Evolutionary conservation across 2,113 vertebrate species (phyloP).

Genomic region (Seriola dumerili): DNA sequence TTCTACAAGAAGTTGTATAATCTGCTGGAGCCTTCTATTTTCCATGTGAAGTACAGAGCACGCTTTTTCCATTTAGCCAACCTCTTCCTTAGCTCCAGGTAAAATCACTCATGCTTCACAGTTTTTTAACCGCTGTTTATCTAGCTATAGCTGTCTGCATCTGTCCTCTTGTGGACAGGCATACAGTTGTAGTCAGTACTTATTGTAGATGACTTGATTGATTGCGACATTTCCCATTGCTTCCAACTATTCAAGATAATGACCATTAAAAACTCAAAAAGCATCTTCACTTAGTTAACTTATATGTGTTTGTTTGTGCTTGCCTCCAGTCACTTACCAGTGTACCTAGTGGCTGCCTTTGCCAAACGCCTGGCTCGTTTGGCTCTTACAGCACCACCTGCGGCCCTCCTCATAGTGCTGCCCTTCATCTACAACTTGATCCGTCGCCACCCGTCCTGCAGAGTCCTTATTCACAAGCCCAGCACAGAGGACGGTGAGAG

Average conservation of each 20-base stretch:
- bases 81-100: constrained; percentile 96
- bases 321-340: constrained; percentile 89
- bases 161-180: not conserved
- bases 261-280: not conserved
- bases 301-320: constrained; percentile 6
- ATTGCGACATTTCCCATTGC: not conserved
- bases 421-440: constrained; percentile 96
- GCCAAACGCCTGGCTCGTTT: constrained; percentile 92
- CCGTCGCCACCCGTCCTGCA: constrained; percentile 91
- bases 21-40: constrained; percentile 92
- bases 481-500: constrained; percentile 71
- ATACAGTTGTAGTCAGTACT: not conserved
- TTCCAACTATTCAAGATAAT: not conserved
- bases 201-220: not conserved
- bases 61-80: constrained; percentile 94
- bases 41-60: constrained; percentile 94
- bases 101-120: constrained; percentile 7
- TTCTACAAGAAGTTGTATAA: constrained; percentile 96
- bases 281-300: not conserved
- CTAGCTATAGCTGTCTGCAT: not conserved
- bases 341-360: constrained; percentile 94
- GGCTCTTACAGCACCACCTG: constrained; percentile 90
- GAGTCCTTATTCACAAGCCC: constrained; percentile 90
- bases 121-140: not conserved
- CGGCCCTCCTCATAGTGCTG: constrained; percentile 90